Evolutionary conservation across 2,113 vertebrate genomes (phyloP), one percentile per base, ranked within the genome.

Genomic region (Acrocephalus kingi): DNA sequence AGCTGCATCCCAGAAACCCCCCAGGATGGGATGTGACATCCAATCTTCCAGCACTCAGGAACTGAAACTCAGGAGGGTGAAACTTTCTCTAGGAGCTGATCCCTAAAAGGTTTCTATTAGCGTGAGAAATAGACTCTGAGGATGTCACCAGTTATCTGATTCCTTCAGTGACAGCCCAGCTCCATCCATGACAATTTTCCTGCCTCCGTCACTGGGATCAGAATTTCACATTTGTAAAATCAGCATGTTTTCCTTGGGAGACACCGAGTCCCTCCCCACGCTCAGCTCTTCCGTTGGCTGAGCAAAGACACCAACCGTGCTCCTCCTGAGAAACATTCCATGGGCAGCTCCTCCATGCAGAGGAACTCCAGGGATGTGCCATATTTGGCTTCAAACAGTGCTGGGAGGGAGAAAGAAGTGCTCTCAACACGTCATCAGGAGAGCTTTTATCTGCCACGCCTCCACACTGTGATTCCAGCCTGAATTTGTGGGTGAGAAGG

Each of bases 21-120:
- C 41, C 52, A 5, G 13, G 43, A 27, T 0, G 5, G 43, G 56
- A 18, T 0, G 4, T 5, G 52, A 45, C 13, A 35, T 14, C 77
- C 23, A 10, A 10, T 8, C 56, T 45, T 45, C 13, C 31, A 73
- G 35, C n/a, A 35, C 45, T 8, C 15, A 30, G 30, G 45, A 71
- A 49, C 20, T 52, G 37, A 48, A 51, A 35, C 33, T 46, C 27
- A 1, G 30, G 14, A 77, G n/a, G 51, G 25, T 8, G 35, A 69
- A 58, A n/a, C 37, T 91, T 80, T 2, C 54, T 76, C 30, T 2
- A 25, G 54, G 37, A 90, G 37, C 15, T 22, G 22, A 46, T 27
- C 27, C 55, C 71, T 30, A 19, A 62, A 73, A 66, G 49, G 63
- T 46, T 93, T 64, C 66, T 3, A 0, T 28, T 20, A 76, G 52